phyloP scores from a whole-genome alignment of 2,113 vertebrate genomes.

The Sceloporus tristichus region DNA sequence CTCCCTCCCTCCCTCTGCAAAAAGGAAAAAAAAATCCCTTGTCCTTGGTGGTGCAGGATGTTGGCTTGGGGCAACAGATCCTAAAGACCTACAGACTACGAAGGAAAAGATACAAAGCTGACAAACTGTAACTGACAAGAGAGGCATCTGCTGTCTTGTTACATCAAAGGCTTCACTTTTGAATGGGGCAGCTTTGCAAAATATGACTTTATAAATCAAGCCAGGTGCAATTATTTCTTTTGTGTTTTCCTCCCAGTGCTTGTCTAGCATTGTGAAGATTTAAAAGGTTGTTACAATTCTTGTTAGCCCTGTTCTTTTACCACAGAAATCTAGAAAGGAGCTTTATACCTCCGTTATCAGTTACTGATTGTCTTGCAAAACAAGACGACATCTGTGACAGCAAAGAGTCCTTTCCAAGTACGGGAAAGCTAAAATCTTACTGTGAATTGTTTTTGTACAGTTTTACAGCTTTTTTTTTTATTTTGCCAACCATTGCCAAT shows the following conservation, averaged over 20 bases:
- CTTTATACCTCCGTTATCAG: slow-evolving; percentile 67
- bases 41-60: slow-evolving; percentile 86
- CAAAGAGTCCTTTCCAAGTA: slow-evolving; percentile 83
- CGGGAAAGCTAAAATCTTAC: slow-evolving; percentile 88
- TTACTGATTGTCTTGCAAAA: slow-evolving; percentile 78
- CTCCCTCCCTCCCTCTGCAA: slow-evolving; percentile 68
- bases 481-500: slow-evolving; percentile 89
- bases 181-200: slow-evolving; percentile 86
- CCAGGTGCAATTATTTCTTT: slow-evolving; percentile 88
- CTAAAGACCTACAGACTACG: slow-evolving; percentile 84
- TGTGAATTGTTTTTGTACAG: slow-evolving; percentile 95
- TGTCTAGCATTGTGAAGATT: slow-evolving; percentile 61
- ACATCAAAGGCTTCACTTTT: slow-evolving; percentile 79
- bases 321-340: slow-evolving; percentile 72
- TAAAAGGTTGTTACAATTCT: slow-evolving; percentile 64
- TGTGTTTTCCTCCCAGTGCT: slow-evolving; percentile 73
- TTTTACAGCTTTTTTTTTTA: slow-evolving; percentile 77
- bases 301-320: slow-evolving; percentile 71
- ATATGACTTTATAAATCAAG: slow-evolving; percentile 86
- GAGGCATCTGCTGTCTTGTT: slow-evolving; percentile 77
- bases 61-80: slow-evolving; percentile 85
- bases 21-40: slow-evolving; percentile 72
- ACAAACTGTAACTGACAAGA: slow-evolving; percentile 79
- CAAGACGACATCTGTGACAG: slow-evolving; percentile 81
- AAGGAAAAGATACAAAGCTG: slow-evolving; percentile 78